phyloP scores from a whole-genome alignment of 2,113 vertebrate species.

The Poeciliopsis turrubarensis region DNA sequence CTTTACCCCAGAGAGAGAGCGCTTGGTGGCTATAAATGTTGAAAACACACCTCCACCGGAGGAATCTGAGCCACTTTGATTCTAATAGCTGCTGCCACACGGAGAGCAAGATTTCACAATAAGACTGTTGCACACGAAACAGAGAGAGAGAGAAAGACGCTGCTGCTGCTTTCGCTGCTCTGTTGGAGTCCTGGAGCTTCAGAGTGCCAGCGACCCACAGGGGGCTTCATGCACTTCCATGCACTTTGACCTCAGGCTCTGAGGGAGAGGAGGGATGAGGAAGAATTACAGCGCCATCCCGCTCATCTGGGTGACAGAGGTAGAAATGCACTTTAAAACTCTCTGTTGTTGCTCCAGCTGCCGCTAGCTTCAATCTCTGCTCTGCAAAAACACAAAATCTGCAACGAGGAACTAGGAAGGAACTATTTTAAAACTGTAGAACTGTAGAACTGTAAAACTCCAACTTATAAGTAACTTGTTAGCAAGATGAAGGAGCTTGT shows the following conservation, averaged over 20 bases:
- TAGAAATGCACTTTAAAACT: conserved; percentile 37
- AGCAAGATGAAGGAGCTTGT: no score
- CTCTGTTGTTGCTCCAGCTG: conserved; percentile 3
- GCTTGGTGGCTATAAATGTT: conserved; percentile 1
- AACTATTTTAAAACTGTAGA: no score
- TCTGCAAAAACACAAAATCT: no score
- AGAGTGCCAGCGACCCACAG: conserved; percentile 21
- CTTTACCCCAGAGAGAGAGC: conserved; percentile 10
- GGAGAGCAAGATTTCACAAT: conserved; percentile 65
- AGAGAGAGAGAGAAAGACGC: background rate
- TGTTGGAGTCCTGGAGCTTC: conserved; percentile 34
- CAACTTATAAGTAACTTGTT: no score
- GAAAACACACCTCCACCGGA: conserved; percentile 4
- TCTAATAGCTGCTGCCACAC: conserved; percentile 39
- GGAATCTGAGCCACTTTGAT: conserved; percentile 12
- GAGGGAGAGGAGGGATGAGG: conserved; percentile 72
- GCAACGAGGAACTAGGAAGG: no score
- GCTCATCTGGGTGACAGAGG: conserved; percentile 76
- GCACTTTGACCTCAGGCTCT: conserved; percentile 62
- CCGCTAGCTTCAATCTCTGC: background rate
- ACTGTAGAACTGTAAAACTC: no score
- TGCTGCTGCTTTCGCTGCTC: conserved; percentile 19
- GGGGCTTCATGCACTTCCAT: conserved; percentile 51
- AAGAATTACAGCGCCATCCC: conserved; percentile 69
- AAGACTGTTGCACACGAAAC: conserved; percentile 32